These are phyloP conservation scores for Hoplias malabaricus DNA, from an alignment of 2,113 vertebrate genomes.

Conservation along the genomic window DNA sequence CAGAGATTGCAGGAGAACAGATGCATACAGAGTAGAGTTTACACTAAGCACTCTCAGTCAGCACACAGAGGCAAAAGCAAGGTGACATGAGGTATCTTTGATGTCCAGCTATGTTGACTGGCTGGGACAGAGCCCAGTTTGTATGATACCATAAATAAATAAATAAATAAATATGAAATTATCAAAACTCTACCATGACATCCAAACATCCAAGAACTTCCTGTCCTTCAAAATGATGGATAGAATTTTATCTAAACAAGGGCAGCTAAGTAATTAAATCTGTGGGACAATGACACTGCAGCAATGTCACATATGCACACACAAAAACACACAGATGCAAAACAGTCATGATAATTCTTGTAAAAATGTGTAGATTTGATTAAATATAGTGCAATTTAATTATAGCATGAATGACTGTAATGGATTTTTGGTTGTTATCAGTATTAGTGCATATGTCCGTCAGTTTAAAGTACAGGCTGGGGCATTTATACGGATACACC, in stretches of 20 bases:
- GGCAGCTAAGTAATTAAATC: background rate
- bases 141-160: constrained; percentile 12
- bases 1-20: constrained; percentile 12
- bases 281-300: background rate
- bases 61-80: constrained; percentile 31
- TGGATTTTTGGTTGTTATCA: background rate
- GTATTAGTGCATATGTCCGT: background rate
- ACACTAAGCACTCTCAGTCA: constrained; percentile 12
- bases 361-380: background rate
- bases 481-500: too few species aligned
- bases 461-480: background rate
- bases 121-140: constrained; percentile 36
- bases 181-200: constrained; percentile 17
- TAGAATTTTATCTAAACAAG: background rate
- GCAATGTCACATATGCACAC: background rate
- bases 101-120: constrained; percentile 44
- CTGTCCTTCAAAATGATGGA: background rate
- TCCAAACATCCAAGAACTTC: background rate
- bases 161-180: background rate
- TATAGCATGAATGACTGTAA: background rate
- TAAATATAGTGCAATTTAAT: background rate
- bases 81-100: constrained; percentile 49
- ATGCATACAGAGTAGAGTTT: constrained; percentile 34
- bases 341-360: background rate
- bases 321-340: background rate